Evolutionary conservation across 2,888 invertebrate genomes (phyloP), one percentile per base, ranked within the genome.

Genomic region (Cephus runcator): DNA sequence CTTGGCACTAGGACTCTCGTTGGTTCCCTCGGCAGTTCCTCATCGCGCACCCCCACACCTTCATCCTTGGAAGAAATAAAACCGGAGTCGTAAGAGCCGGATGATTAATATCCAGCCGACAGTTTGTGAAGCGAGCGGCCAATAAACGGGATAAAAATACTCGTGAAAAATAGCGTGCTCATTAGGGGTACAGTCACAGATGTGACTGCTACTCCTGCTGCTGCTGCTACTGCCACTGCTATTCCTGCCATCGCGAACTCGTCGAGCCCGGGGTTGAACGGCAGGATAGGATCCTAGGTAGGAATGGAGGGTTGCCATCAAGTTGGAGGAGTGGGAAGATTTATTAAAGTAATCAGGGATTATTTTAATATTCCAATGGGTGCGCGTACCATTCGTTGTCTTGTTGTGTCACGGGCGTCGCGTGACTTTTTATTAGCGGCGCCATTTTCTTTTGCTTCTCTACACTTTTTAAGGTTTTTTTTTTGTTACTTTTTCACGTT

Each of bases 111-210:
- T 90, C 89, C 90, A 87, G 91, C 90, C 89, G 91, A 91, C 91
- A 91, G 91, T 89, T 90, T 88, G 90, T 90, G 91, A 91, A 91
- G 89, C 89, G 88, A 85, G 87, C 89, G 90, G 90, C 91, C 91
- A 91, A 91, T 91, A 91, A 91, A 91, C 91, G 91, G 91, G 90
- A 91, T 91, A 91, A 91, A 91, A 91, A 91, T 91, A 88, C 91
- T 90, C 90, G 91, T 91, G 91, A 91, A 91, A 91, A 91, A 91
- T 91, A 90, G 91, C 90, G 89, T 86, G 90, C 91, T 91, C 91
- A 91, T 91, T 91, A 91, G 90, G 91, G 90, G 88, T 88, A 89
- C 89, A 90, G 91, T 90, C 91, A 91, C 91, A 91, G 90, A 90
- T 91, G 91, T 87, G 90, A 90, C 89, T 89, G 84, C 85, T 83